Evolutionary conservation across 2,888 invertebrate genomes (phyloP).

Genomic region (Drosophila dives): DNA sequence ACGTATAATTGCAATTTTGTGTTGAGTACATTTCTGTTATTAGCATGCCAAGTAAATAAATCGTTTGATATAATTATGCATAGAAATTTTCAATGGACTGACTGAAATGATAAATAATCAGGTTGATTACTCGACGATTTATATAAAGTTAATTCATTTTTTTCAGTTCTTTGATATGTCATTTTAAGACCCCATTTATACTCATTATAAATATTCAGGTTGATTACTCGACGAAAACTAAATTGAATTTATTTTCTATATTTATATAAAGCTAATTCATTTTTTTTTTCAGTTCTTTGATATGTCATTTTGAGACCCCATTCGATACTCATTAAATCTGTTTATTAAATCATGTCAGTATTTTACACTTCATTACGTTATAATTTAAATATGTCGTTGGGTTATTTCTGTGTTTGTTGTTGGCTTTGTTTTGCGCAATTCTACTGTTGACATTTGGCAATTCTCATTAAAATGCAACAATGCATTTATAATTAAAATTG

Average conservation of each 20-base stretch:
- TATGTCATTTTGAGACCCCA: conserved; percentile 3
- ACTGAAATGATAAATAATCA: not conserved
- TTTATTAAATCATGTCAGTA: conserved; percentile 30
- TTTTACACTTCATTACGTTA: conserved; percentile 49
- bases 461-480: conserved; percentile 63
- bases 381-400: conserved; percentile 33
- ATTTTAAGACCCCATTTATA: no score
- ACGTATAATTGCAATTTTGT: not conserved
- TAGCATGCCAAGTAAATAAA: not conserved
- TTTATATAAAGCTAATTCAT: not conserved
- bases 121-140: no score
- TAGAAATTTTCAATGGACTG: not conserved
- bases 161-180: no score
- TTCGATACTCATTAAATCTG: conserved; percentile 4
- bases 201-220: no score
- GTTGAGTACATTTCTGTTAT: not conserved
- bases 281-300: not conserved
- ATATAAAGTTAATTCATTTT: no score
- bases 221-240: not conserved
- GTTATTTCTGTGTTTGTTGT: conserved; percentile 15
- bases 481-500: conserved; percentile 68
- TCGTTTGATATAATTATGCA: not conserved
- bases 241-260: not conserved
- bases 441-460: conserved; percentile 61
- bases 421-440: conserved; percentile 32